Conservation (phyloP, 2,888 invertebrate species). For the Anaspis maculata region DNA sequence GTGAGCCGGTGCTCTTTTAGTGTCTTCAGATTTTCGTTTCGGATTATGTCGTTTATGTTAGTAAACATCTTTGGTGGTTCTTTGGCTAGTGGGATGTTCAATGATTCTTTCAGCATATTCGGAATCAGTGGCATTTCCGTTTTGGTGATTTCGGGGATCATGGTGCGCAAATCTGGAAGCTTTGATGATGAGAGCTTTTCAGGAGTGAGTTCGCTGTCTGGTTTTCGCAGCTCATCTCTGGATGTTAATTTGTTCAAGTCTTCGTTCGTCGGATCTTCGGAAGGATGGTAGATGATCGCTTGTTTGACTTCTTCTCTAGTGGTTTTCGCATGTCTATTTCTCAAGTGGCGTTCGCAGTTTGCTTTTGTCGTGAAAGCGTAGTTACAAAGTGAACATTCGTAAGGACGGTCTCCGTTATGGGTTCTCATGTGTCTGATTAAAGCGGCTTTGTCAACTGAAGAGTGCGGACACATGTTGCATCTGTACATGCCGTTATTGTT, state of each 20-base stretch:
- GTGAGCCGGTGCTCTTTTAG: constrained; percentile 25
- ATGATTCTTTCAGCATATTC: constrained; percentile 23
- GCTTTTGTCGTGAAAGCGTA: constrained; percentile 97
- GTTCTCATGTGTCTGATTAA: constrained; percentile 86
- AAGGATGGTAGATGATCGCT: constrained; percentile 79
- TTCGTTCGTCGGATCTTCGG: constrained; percentile 75
- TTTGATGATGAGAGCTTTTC: constrained; percentile 31
- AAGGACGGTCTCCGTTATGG: constrained; percentile 92
- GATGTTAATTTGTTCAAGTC: constrained; percentile 50
- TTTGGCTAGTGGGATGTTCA: constrained; percentile 12
- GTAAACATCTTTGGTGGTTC: constrained; percentile 23
- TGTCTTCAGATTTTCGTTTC: constrained; percentile 26
- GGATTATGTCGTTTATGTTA: constrained; percentile 25
- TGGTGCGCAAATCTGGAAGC: constrained; percentile 15
- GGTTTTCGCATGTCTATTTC: constrained; percentile 82
- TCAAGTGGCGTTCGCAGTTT: constrained; percentile 89
- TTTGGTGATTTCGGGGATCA: constrained; percentile 16
- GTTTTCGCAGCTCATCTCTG: constrained; percentile 46
- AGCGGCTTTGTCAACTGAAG: constrained; percentile 83
- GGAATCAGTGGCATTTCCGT: constrained; percentile 20
- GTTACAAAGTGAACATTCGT: constrained; percentile 90
- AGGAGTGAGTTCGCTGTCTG: constrained; percentile 14
- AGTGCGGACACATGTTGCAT: constrained; percentile 89
- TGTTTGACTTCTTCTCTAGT: constrained; percentile 83
- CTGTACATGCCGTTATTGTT: constrained; percentile 72